Evolutionary conservation across 2,797 vertebrate species (phyloP).

Genomic region (Gallinago stenura): DNA sequence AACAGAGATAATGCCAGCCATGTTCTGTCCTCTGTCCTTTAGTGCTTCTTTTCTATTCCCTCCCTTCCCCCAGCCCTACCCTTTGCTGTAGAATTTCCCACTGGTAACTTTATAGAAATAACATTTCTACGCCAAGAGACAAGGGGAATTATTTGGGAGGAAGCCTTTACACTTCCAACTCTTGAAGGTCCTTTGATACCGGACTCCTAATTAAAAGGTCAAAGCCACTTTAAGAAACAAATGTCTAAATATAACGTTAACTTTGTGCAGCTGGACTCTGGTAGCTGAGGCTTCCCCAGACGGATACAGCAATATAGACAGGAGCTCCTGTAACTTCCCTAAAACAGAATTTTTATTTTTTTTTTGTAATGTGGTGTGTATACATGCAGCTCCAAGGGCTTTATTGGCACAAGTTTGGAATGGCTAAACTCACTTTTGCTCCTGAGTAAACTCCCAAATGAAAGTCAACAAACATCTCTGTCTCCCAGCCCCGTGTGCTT

Average conservation of each 20-base stretch:
- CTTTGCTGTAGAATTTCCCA: not conserved
- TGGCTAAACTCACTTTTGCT: not conserved
- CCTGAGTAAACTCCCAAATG: not conserved
- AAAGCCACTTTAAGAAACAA: not conserved
- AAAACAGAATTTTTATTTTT: not conserved
- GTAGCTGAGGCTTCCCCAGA: not conserved
- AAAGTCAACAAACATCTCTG: not conserved
- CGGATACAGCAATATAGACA: not conserved
- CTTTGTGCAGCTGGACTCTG: not conserved
- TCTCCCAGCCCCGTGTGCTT: not conserved
- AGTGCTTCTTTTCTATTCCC: not conserved
- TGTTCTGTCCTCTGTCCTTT: not conserved
- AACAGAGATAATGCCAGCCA: fast-evolving
- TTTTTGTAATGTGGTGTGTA: not conserved
- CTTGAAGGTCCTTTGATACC: not conserved
- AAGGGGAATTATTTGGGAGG: not conserved
- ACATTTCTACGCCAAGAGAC: not conserved
- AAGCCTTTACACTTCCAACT: not conserved
- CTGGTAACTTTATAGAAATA: not conserved
- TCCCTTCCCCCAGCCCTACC: not conserved
- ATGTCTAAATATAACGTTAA: not conserved
- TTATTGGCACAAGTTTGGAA: not conserved
- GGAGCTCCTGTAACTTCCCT: not conserved
- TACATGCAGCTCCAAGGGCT: not conserved
- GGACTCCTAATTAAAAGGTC: slow-evolving; percentile 16